Percentiles rank a stretch among this genome's conserved stretches.
phyloP scores from a whole-genome alignment of 2,113 vertebrate species.

The western clawed frog (Xenopus tropicalis) region DNA sequence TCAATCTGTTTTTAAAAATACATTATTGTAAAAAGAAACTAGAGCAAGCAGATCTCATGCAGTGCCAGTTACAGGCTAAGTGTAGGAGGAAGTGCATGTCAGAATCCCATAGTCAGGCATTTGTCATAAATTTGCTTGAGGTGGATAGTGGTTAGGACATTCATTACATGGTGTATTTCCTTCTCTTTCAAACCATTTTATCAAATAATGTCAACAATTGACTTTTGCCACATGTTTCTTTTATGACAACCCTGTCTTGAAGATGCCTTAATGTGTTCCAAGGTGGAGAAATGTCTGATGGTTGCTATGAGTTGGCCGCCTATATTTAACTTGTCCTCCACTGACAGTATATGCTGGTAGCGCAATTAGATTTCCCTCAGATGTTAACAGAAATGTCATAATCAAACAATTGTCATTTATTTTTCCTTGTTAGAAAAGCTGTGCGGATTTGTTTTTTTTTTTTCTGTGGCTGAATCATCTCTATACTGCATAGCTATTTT shows the following conservation, averaged over 20 bases:
- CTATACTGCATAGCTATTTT: too few relatives aligned
- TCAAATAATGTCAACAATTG: constrained; percentile 37
- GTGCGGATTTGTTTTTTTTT: background rate
- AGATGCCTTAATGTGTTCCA: constrained; percentile 10
- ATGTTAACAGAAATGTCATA: constrained; percentile 26
- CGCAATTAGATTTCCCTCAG: constrained; percentile 15
- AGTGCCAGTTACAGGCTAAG: too few relatives aligned
- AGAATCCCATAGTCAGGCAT: background rate
- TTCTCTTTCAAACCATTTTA: constrained; percentile 24
- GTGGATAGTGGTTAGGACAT: constrained; percentile 5
- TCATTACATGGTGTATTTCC: constrained; percentile 26
- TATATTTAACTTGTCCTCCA: constrained; percentile 12
- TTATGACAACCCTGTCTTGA: background rate
- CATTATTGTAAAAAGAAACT: too few relatives aligned
- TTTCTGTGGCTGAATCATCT: too few relatives aligned
- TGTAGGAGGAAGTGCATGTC: too few relatives aligned
- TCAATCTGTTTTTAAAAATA: too few relatives aligned
- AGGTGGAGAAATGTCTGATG: constrained; percentile 20
- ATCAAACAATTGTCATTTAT: constrained; percentile 24
- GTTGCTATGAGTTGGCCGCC: background rate
- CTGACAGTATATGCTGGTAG: constrained; percentile 31
- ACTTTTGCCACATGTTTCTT: constrained; percentile 13
- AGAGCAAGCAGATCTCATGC: too few relatives aligned
- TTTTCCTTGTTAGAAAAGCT: background rate
- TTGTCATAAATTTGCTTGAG: background rate